Base-by-base conservation (phyloP, 2,113 vertebrate genomes). In the Pseudonaja textilis region DNA sequence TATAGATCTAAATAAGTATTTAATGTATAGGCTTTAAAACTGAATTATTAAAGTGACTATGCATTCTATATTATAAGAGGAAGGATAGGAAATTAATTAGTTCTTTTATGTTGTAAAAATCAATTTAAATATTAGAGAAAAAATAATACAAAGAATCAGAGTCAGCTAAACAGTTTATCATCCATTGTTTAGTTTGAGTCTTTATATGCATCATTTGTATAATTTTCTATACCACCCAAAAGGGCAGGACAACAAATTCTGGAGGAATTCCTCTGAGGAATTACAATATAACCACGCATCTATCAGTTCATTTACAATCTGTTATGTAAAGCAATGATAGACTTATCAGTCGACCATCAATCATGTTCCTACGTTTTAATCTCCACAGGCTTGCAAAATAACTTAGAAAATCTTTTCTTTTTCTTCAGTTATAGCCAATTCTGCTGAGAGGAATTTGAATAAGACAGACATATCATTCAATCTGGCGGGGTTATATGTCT, bases 301-400 rank as follows among this genome's bases (percentile, higher is more conserved):
- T 94, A 86, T 90, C 93, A 86, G 85, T 69, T 1, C 6, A 23
- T 91, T 93, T 59, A 95, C 91, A 52, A 64, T 91, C 10, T 74
- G 88, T 55, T 90, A 96, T 95, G 88, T 94, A 57, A 87, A 29
- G 29, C 91, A 34, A 54, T 85, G 96, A 39, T 56, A 50, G 16
- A 18, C 26, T 20, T 47, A 64, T 64, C 42, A 57, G 5, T 29
- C 45, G 16, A 87, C 12, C 26, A n/a, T 54, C 52, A 47, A 87
- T 87, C 85, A 29, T 50, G 56, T 42, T 57, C 39, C 34, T 47
- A 47, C 5, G 3, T 25, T 61, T 89, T 55, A 39, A 10, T 55
- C n/a, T 39, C 20, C 23, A 29, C 45, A 89, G 45, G 56, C 42
- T 29, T 26, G 39, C 26, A 89, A 89, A 59, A 45, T 45, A 45